Percentiles rank a stretch among this genome's conserved stretches.
Conservation (phyloP, 2,113 vertebrate species). For the Nothoprocta pentlandii region DNA sequence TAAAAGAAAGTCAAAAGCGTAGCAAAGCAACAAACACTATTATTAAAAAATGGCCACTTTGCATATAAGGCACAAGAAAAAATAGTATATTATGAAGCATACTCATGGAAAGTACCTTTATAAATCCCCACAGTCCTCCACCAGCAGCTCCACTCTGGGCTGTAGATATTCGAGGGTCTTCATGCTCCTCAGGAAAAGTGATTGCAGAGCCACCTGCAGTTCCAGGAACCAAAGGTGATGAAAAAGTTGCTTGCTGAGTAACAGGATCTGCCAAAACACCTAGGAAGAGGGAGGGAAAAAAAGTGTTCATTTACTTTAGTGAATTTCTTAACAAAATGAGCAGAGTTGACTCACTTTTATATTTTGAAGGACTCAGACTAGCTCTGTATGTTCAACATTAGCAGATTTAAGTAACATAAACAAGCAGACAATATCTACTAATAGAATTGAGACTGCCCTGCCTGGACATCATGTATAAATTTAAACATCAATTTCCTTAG, state of each 20-base stretch:
- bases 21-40: background rate
- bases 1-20: background rate
- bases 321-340: background rate
- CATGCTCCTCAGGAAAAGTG: slow-evolving; percentile 92
- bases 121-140: slow-evolving; percentile 94
- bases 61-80: background rate
- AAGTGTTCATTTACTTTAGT: background rate
- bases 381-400: background rate
- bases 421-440: background rate
- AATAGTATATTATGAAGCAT: rapidly evolving
- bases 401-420: background rate
- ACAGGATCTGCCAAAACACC: slow-evolving; percentile 84
- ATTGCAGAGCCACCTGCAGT: slow-evolving; percentile 85
- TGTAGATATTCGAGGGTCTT: slow-evolving; percentile 81
- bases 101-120: slow-evolving; percentile 83
- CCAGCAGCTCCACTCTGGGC: slow-evolving; percentile 57
- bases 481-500: background rate
- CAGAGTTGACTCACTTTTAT: background rate
- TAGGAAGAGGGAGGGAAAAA: background rate
- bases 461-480: background rate
- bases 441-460: background rate
- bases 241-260: slow-evolving; percentile 81
- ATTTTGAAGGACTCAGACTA: background rate
- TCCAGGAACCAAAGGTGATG: slow-evolving; percentile 68
- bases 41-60: background rate